phyloP scores from a whole-genome alignment of 1,140 invertebrate genomes.

The Aradophagus sp. region DNA sequence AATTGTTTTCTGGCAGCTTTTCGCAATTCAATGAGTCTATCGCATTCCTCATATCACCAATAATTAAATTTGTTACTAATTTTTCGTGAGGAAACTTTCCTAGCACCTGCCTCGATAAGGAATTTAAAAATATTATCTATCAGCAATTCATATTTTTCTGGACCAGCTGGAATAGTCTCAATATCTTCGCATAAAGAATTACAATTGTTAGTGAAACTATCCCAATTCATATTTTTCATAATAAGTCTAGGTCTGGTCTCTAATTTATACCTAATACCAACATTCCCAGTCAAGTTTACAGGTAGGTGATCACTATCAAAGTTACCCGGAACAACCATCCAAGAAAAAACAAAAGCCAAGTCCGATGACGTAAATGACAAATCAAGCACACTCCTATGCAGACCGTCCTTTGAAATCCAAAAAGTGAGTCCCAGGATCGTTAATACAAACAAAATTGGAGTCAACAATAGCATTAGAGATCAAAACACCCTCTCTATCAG shows the following conservation, averaged over 20 bases:
- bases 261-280: neutral
- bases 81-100: neutral
- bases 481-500: neutral
- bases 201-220: constrained; percentile 1
- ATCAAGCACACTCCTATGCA: neutral
- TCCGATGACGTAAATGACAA: neutral
- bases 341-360: neutral
- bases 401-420: neutral
- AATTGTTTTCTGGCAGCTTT: constrained; percentile 2
- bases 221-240: constrained; percentile 6
- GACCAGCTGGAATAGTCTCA: no score
- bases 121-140: neutral
- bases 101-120: neutral
- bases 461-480: neutral
- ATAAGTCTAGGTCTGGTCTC: neutral
- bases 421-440: neutral
- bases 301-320: constrained; percentile 11
- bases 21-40: neutral
- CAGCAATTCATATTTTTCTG: constrained; percentile 2
- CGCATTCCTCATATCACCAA: constrained; percentile 18
- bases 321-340: neutral
- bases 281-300: neutral
- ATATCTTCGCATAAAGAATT: no score
- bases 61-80: neutral
- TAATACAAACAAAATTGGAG: constrained; percentile 13